Evolutionary conservation across 2,113 vertebrate genomes (phyloP).

Genomic region (Phyllostomus hastatus): DNA sequence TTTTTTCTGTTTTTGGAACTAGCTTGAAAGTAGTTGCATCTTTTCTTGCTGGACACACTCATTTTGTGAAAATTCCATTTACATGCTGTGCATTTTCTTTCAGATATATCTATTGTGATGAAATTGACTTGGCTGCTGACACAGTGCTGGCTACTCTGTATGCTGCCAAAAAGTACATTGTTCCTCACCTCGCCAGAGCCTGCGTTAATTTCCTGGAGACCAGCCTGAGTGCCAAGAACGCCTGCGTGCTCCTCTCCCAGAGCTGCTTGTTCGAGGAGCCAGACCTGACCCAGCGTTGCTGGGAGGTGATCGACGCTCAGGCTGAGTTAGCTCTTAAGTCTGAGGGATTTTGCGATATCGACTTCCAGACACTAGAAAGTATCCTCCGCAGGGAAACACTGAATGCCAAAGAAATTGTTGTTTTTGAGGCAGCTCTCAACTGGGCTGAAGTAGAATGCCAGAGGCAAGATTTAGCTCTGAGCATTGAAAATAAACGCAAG

Average conservation of each 20-base stretch:
- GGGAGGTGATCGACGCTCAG: conserved; percentile 98
- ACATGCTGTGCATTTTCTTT: conserved; percentile 64
- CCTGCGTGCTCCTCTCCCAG: conserved; percentile 96
- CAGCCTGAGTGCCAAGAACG: conserved; percentile 96
- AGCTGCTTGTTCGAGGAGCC: conserved; percentile 98
- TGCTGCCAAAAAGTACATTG: conserved; percentile 98
- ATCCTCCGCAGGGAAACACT: conserved; percentile 96
- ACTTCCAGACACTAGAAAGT: conserved; percentile 96
- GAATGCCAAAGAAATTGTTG: conserved; percentile 98
- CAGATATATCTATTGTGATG: conserved; percentile 98
- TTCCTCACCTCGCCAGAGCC: conserved; percentile 96
- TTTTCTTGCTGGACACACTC: background rate
- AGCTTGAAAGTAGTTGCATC: conserved; percentile 27
- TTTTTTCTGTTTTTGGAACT: background rate
- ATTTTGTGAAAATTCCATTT: conserved; percentile 7
- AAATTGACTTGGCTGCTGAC: conserved; percentile 96
- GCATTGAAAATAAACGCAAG: conserved; percentile 95
- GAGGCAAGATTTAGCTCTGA: conserved; percentile 88
- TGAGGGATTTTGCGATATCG: conserved; percentile 98
- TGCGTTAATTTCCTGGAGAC: conserved; percentile 98
- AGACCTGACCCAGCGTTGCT: conserved; percentile 97
- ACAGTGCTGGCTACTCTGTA: conserved; percentile 97
- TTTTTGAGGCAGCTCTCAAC: conserved; percentile 94
- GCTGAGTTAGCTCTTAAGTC: conserved; percentile 96
- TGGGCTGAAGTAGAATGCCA: conserved; percentile 98